phyloP scores from a whole-genome alignment of 2,888 invertebrate genomes.

The Yponomeuta malinellus region DNA sequence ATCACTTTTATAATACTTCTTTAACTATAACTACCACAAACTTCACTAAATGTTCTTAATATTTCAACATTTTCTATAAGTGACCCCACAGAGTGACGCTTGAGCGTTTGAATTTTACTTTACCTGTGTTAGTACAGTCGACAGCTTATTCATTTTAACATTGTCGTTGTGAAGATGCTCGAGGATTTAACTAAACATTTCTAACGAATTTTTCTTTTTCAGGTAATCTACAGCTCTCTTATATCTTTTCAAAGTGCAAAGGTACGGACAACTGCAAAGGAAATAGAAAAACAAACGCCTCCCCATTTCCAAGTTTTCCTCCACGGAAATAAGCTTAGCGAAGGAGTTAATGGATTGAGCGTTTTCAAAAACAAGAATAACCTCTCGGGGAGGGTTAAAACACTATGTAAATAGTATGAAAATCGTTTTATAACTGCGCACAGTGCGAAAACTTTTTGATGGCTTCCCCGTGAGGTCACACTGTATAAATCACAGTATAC shows the following conservation, averaged over 20 bases:
- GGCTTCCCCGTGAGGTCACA: slow-evolving; percentile 34
- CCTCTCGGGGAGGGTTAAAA: slow-evolving; percentile 45
- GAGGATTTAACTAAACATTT: background rate
- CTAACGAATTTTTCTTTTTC: slow-evolving; percentile 28
- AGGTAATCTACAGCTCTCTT: slow-evolving; percentile 32
- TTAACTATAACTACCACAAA: no score
- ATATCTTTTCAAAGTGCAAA: background rate
- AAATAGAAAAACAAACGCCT: background rate
- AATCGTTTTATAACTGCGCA: slow-evolving; percentile 56
- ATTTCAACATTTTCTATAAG: no score
- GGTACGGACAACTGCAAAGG: background rate
- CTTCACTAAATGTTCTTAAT: no score
- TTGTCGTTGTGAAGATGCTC: no score
- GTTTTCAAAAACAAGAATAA: slow-evolving; percentile 44
- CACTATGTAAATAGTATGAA: slow-evolving; percentile 56
- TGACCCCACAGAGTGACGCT: no score
- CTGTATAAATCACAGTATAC: slow-evolving; percentile 32
- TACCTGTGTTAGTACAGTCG: no score
- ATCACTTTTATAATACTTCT: no score
- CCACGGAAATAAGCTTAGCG: slow-evolving; percentile 7
- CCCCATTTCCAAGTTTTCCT: slow-evolving; percentile 22
- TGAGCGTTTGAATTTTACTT: no score
- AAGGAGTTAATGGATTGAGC: slow-evolving; percentile 48
- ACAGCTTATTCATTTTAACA: no score
- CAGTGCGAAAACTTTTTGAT: slow-evolving; percentile 60